A percentile compares a stretch with the other conserved stretches of the same genome.
These are phyloP conservation scores for Tetraodon nigroviridis DNA, from an alignment of 2,113 vertebrate genomes.

Conservation along the genomic window DNA sequence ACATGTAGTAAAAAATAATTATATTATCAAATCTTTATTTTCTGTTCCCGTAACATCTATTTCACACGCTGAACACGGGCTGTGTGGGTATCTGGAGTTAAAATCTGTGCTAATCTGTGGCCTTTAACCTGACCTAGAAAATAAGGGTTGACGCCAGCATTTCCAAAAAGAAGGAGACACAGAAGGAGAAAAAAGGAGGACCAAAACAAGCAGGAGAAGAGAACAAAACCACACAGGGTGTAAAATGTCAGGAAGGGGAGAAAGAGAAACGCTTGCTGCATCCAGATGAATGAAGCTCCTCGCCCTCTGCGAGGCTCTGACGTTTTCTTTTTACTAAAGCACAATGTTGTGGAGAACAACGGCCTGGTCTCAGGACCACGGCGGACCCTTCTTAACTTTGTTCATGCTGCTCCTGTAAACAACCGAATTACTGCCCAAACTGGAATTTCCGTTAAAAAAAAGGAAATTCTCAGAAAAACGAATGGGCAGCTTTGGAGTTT, in stretches of 20 bases:
- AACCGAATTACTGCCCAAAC: not conserved
- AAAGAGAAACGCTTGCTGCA: constrained; percentile 45
- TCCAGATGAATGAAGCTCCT: constrained; percentile 34
- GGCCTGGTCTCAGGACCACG: constrained; percentile 8
- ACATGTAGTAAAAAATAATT: constrained; percentile 81
- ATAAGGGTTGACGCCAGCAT: constrained; percentile 27
- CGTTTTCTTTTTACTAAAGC: no score
- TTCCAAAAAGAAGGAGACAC: constrained; percentile 40
- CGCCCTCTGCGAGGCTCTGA: not conserved
- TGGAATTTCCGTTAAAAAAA: no score
- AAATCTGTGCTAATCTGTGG: constrained; percentile 50
- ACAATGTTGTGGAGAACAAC: not conserved
- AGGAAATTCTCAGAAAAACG: no score
- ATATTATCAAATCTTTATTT: constrained; percentile 74
- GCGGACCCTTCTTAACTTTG: not conserved
- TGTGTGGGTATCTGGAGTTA: constrained; percentile 35
- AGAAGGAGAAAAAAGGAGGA: constrained; percentile 18
- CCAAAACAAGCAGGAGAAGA: not conserved
- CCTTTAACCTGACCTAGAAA: constrained; percentile 29
- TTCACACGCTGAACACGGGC: constrained; percentile 59
- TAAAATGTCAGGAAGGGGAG: constrained; percentile 40
- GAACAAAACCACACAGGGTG: constrained; percentile 34
- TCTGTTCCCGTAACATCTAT: constrained; percentile 70
- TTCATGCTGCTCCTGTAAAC: not conserved
- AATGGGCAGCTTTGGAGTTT: no score